Percentiles rank a stretch among this genome's conserved stretches.
Conservation (phyloP, 2,113 vertebrate species). For the Mellivora capensis region DNA sequence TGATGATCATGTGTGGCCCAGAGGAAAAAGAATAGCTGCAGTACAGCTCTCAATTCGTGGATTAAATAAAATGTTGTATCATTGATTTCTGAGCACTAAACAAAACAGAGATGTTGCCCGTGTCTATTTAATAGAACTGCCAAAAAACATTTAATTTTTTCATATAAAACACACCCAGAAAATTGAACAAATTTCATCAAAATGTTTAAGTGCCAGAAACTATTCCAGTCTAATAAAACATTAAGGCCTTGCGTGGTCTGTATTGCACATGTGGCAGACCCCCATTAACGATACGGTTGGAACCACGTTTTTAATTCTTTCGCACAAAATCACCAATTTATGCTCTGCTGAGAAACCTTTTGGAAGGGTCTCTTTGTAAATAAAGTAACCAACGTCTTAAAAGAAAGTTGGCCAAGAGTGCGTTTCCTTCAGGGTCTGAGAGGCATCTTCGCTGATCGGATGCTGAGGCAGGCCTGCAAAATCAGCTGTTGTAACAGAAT, state of each 20-base stretch:
- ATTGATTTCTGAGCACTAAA: conserved; percentile 59
- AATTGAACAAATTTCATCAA: conserved; percentile 73
- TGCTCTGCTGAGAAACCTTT: conserved; percentile 63
- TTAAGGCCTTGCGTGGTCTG: not conserved
- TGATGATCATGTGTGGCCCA: not conserved
- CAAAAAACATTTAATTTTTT: conserved; percentile 72
- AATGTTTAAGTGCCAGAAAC: conserved; percentile 68
- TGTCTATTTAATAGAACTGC: conserved; percentile 65
- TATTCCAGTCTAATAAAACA: conserved; percentile 60
- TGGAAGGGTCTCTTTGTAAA: conserved; percentile 53
- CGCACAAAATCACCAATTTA: conserved; percentile 45
- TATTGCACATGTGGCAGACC: not conserved
- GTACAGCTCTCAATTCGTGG: not conserved
- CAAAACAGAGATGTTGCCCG: conserved; percentile 41
- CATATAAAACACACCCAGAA: conserved; percentile 69
- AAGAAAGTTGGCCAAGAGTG: conserved; percentile 50
- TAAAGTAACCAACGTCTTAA: conserved; percentile 63
- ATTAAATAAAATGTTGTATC: conserved; percentile 45
- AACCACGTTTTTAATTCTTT: conserved; percentile 61
- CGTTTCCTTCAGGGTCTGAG: conserved; percentile 41
- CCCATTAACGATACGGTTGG: conserved; percentile 42
- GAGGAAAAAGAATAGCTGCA: not conserved
- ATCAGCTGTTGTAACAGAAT: conserved; percentile 63
- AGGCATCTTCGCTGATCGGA: conserved; percentile 6
- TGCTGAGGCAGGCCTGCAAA: not conserved